Evolutionary conservation across 2,113 vertebrate species (phyloP), one percentile per base, ranked within the genome.

Genomic region (Paedocypris sp.): DNA sequence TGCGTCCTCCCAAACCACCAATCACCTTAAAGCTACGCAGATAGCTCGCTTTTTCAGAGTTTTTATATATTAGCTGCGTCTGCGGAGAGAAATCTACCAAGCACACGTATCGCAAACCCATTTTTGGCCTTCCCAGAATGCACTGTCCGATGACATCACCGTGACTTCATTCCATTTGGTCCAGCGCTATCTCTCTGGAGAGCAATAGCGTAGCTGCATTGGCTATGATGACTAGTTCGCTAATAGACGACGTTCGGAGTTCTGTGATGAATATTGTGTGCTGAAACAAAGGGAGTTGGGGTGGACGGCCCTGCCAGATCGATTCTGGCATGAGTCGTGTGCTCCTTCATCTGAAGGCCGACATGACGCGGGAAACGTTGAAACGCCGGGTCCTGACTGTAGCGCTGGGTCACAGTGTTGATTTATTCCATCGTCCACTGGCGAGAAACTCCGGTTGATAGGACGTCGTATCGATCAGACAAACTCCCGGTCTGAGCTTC

Each of bases 251-350:
- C 36, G 20, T 12, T 42, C 31, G 22, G 50, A 13, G 13, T 53
- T 39, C 33, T 39, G 33, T 53, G 54, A 58, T 58, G 42, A 43
- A 58, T 58, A 42, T 57, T 29, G 13, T 11, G 66, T 22, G 60
- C 38, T 59, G 26, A 32, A 56, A 64, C 49, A 68, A 63, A 58
- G 46, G 52, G 49, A 39, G 45, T 57, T 62, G 38, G 52, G 58
- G 46, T 29, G 52, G 13, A 41, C 39, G 22, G 22, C 26, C 39
- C 39, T 58, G 54, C 54, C 54, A 58, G 26, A 43, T 43, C 29
- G 43, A 58, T 29, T 58, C 53, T 58, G 39, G 53, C 28, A 18
- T 10, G 11, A 43, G 28, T 22, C 39, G 13, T 57, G 11, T 42
- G 28, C 43, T 58, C 29, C 38, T n/a, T 42, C 26, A 43, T 58